Percentiles rank a stretch among this genome's conserved stretches.
Conservation (phyloP, 2,797 vertebrate species). For the Distichodus sexfasciatus region DNA sequence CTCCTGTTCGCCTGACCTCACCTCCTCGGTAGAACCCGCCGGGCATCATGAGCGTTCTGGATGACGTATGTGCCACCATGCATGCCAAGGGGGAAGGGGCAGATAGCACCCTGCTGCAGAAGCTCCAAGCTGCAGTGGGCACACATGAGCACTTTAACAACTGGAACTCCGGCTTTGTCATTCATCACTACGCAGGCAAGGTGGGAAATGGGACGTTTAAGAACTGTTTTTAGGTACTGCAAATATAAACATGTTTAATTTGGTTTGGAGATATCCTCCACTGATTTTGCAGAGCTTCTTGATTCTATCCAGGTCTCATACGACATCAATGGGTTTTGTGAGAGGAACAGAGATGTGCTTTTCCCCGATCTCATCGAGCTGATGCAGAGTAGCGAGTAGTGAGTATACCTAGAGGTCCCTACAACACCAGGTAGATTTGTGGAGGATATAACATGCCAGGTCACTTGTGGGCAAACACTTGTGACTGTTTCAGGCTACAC, state of each 20-base stretch:
- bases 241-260: not conserved
- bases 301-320: constrained; percentile 84
- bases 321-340: constrained; percentile 88
- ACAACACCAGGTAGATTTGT: not conserved
- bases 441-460: no score
- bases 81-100: constrained; percentile 91
- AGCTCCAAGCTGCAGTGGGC: constrained; percentile 88
- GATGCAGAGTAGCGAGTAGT: constrained; percentile 96
- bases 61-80: constrained; percentile 96
- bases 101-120: constrained; percentile 89
- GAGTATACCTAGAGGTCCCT: constrained; percentile 59
- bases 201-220: constrained; percentile 57
- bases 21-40: constrained; percentile 81
- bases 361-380: constrained; percentile 94
- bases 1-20: not conserved
- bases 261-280: not conserved
- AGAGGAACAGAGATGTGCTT: constrained; percentile 92
- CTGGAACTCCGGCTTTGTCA: constrained; percentile 89
- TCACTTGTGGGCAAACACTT: no score
- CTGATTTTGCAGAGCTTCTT: not conserved
- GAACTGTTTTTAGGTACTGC: no score
- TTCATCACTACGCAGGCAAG: constrained; percentile 97
- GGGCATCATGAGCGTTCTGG: constrained; percentile 93
- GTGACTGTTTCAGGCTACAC: no score
- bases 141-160: constrained; percentile 94